Conservation (phyloP, 2,888 invertebrate genomes). For the Branchipolynoe longqiensis region DNA sequence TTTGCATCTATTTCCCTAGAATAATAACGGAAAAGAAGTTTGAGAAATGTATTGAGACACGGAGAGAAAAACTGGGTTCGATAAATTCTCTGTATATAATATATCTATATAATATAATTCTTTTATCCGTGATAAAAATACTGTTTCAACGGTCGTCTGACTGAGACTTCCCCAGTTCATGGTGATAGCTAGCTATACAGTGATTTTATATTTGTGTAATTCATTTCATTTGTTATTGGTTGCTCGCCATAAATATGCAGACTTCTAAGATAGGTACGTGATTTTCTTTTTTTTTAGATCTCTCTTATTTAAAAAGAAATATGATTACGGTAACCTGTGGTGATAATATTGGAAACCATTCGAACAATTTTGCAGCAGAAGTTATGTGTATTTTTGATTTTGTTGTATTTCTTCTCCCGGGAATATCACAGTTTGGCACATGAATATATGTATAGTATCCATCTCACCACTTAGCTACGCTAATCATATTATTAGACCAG, state of each 20-base stretch:
- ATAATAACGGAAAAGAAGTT: neutral
- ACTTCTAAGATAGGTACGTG: too few species aligned
- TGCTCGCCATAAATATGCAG: too few species aligned
- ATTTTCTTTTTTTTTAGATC: too few species aligned
- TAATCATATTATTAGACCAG: constrained; percentile 25
- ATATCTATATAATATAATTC: constrained; percentile 4
- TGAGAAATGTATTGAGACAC: constrained; percentile 43
- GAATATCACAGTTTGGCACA: constrained; percentile 58
- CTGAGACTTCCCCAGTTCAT: constrained; percentile 50
- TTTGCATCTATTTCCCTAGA: neutral
- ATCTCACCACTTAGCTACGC: constrained; percentile 17
- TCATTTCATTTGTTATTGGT: too few species aligned
- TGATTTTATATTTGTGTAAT: too few species aligned
- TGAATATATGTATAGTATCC: constrained; percentile 29
- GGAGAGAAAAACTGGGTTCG: constrained; percentile 22
- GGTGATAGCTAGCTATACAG: too few species aligned
- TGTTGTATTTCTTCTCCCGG: constrained; percentile 57
- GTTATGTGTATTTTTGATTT: constrained; percentile 50
- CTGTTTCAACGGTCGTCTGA: constrained; percentile 52
- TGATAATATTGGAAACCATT: constrained; percentile 37
- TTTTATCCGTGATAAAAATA: constrained; percentile 40
- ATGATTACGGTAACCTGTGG: too few species aligned
- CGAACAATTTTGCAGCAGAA: constrained; percentile 56
- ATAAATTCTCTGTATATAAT: neutral
- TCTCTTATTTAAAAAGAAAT: too few species aligned